Evolutionary conservation across 1,140 invertebrate genomes (phyloP), one percentile per base, ranked within the genome.

Genomic region (Leucophenga varia): DNA sequence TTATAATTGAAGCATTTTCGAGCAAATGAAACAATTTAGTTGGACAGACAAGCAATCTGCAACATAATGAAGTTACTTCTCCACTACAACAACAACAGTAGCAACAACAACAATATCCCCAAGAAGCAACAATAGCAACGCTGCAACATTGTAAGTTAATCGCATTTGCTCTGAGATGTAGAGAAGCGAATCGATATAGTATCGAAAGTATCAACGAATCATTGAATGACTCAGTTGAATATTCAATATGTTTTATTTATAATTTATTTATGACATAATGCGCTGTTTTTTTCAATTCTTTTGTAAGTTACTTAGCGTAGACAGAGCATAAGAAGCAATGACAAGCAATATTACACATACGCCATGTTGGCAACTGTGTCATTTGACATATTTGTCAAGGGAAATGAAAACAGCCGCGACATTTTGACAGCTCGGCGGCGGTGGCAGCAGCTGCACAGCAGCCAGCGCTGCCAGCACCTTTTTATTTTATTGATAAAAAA

Each of bases 1-100:
- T 41, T 54, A 50, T 54, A 54, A 54, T 54, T 54, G 47, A 54
- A 54, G 45, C 48, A 50, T 50, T 54, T 50, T 46, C 30, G 47
- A 54, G 38, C 31, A 45, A 54, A 54, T 54, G 52, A 30, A 50
- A 50, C 47, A 54, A 46, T 51, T 50, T 50, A 31, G 19, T 46
- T 45, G 31, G 31, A 37, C 31, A 25, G 41, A 49, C 51, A 43
- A 22, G 51, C 51, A 44, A 54, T 54, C 48, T 49, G 36, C 22
- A 30, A 28, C 10, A 45, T 50, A 54, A 54, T 50, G 18, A 54
- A 54, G 42, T 46, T 54, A 45, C 18, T 31, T 10, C 41, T 30
- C n/a, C 43, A 16, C 12, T 2, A 41, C 20, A 40, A 22, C 39
- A 41, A 25, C 20, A 39, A 32, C 25, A 32, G 17, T 16, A 12